Evolutionary conservation across 2,797 vertebrate genomes (phyloP).

Genomic region (Fratercula arctica): DNA sequence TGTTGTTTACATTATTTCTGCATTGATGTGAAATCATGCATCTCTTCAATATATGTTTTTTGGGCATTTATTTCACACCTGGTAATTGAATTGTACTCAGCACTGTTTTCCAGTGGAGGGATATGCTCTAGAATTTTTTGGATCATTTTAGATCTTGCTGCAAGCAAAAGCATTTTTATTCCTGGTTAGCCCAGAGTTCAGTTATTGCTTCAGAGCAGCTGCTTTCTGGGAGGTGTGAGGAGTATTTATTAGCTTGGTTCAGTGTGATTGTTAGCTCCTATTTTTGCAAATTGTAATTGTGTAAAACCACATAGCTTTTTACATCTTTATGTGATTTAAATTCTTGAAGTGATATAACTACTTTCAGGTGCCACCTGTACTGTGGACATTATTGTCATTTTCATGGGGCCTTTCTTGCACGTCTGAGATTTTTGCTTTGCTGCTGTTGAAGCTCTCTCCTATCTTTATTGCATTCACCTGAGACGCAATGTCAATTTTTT

Average conservation of each 20-base stretch:
- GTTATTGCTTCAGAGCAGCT: neutral
- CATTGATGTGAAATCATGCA: neutral
- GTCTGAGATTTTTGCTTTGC: neutral
- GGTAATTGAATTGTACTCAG: neutral
- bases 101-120: neutral
- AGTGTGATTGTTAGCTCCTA: neutral
- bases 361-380: neutral
- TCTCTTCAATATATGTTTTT: neutral
- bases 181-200: neutral
- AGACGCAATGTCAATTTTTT: neutral
- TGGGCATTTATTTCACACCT: neutral
- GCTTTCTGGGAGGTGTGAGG: neutral
- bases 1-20: neutral
- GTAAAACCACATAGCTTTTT: neutral
- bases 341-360: neutral
- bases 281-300: neutral
- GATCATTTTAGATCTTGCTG: neutral
- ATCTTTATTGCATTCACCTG: neutral
- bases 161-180: neutral
- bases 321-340: neutral
- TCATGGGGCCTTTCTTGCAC: neutral
- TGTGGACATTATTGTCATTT: neutral
- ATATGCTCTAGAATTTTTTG: neutral
- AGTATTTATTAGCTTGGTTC: neutral
- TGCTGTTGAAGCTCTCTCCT: neutral